A percentile compares a stretch with the other conserved stretches of the same genome.
phyloP scores from a whole-genome alignment of 2,888 invertebrate genomes.

The Aphidoletes aphidimyza region DNA sequence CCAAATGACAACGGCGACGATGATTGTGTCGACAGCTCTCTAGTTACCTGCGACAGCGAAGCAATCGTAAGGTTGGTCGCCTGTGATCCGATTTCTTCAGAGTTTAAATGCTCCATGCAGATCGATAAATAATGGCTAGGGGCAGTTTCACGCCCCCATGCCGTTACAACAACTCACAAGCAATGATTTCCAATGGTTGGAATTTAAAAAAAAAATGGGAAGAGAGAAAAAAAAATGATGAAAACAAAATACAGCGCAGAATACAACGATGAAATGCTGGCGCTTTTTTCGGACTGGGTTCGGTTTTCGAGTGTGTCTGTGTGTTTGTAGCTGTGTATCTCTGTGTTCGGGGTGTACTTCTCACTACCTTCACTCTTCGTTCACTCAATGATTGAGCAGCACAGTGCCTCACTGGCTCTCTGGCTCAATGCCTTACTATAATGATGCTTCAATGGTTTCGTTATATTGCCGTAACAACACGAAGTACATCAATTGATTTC shows the following conservation, averaged over 20 bases:
- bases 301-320: neutral
- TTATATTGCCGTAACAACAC: neutral
- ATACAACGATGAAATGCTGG: neutral
- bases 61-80: conserved; percentile 52
- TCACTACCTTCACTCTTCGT: neutral
- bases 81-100: conserved; percentile 57
- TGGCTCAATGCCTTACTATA: neutral
- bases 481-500: conserved; percentile 28
- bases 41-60: conserved; percentile 25
- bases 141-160: conserved; percentile 58
- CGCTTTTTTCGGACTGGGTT: neutral
- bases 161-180: conserved; percentile 54
- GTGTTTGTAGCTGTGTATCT: neutral
- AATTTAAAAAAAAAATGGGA: neutral
- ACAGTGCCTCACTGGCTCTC: neutral
- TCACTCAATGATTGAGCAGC: neutral
- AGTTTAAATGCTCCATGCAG: conserved; percentile 58
- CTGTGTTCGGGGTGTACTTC: too few species aligned
- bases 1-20: conserved; percentile 1
- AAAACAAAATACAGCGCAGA: neutral
- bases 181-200: conserved; percentile 2
- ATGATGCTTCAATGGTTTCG: too few species aligned
- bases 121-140: conserved; percentile 56
- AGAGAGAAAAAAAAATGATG: neutral
- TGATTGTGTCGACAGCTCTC: conserved; percentile 18